phyloP scores from a whole-genome alignment of 1,140 invertebrate genomes.

The Pollicipes pollicipes region DNA sequence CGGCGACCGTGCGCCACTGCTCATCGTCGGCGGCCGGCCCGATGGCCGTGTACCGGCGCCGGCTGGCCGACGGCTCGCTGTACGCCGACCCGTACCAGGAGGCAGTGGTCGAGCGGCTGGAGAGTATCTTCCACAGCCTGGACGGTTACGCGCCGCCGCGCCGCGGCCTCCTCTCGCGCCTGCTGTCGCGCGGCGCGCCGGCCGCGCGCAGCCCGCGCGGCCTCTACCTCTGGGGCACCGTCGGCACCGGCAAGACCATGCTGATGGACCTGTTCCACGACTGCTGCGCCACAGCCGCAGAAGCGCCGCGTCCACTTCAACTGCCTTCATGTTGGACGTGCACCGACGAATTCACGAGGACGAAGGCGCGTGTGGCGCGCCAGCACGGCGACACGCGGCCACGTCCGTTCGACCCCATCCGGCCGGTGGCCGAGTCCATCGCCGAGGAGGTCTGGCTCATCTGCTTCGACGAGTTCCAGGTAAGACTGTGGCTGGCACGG shows the following conservation, averaged over 20 bases:
- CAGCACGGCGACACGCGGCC: constrained; percentile 37
- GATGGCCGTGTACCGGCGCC: background rate
- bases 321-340: constrained; percentile 91
- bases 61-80: background rate
- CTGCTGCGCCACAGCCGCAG: constrained; percentile 28
- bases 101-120: background rate
- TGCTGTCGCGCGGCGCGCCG: background rate
- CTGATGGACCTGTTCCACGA: constrained; percentile 95
- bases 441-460: constrained; percentile 70
- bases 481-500: constrained; percentile 22
- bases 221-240: constrained; percentile 64
- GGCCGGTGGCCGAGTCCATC: constrained; percentile 75
- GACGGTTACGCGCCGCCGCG: background rate
- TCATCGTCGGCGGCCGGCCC: too few species aligned
- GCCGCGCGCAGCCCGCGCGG: constrained; percentile 39
- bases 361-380: constrained; percentile 42
- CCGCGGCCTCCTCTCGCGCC: background rate
- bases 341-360: constrained; percentile 66
- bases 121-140: background rate
- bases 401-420: constrained; percentile 80
- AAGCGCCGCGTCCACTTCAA: constrained; percentile 89
- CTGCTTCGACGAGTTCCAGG: constrained; percentile 99
- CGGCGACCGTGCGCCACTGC: too few species aligned
- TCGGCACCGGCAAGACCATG: constrained; percentile 94
- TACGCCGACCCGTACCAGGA: background rate